Base-by-base conservation (phyloP, 2,888 invertebrate genomes). In the Mylabris sibirica region DNA sequence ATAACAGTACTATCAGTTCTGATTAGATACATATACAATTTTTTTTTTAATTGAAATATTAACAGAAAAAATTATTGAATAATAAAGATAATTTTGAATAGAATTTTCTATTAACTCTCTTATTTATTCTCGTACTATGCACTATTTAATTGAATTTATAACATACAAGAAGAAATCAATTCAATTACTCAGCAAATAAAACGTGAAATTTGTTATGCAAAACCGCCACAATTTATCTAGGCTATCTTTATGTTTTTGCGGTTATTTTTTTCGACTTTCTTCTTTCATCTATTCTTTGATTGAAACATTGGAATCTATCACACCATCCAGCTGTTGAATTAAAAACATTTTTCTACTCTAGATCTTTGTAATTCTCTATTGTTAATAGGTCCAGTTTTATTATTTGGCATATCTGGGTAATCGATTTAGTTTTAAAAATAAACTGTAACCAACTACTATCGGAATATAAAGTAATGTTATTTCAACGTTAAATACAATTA, bases 131-230 rank as follows among this genome's bases (percentile, higher is more conserved):
- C 34, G 53, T 11, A 35, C 30, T 22, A 22, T 34, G 34, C 26
- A 62, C 26, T 2, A 22, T 22, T 53, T 53, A 53, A 62, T 41
- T 38, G 26, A 38, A 62, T 24, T 41, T 62, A 62, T 24, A 30
- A 53, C 24, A 30, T 66, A 53, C 53, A 59, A 63, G 38, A 34
- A 22, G 30, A 30, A 60, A 20, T 60, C 26, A 14, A 22, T 17
- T 57, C 26, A 26, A 57, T 57, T 53, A 53, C 3, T 53, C 22
- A 22, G 22, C 53, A 53, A 53, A 53, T 53, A 53, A 53, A 53
- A 53, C 6, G 26, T 26, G 57, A 57, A 26, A 57, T 57, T 57
- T 26, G 26, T 57, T 57, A 57, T 57, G 26, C 24, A 53, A 53
- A 53, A 53, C 20, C 24, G 11, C 53, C 24, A 24, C 24, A 53